Percentiles rank a stretch among this genome's conserved stretches.
These are phyloP conservation scores for Sylvilagus floridanus DNA, from an alignment of 2,797 vertebrate species.

Conservation along the genomic window DNA sequence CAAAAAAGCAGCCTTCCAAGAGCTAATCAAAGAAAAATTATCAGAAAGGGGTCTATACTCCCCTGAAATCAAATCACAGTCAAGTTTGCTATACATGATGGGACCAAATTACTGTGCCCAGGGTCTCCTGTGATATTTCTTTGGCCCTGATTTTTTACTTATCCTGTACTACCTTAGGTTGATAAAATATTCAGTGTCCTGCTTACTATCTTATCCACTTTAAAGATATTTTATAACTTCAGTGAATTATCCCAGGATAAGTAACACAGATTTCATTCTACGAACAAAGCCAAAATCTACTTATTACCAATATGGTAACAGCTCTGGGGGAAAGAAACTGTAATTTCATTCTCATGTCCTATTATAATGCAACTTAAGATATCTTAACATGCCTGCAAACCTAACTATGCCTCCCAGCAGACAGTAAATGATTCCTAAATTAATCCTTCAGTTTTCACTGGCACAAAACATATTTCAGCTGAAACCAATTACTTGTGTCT, in stretches of 20 bases:
- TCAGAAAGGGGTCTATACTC: neutral
- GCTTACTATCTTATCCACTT: constrained; percentile 9
- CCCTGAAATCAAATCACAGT: neutral
- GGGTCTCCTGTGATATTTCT: neutral
- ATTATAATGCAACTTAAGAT: constrained; percentile 36
- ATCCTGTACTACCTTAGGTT: neutral
- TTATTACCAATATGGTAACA: constrained; percentile 15
- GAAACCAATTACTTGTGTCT: neutral
- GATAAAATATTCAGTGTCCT: constrained; percentile 4
- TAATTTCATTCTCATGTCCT: constrained; percentile 31
- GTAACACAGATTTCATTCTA: constrained; percentile 10
- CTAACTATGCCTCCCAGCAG: neutral
- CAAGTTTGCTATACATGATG: neutral
- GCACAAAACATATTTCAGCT: constrained; percentile 33
- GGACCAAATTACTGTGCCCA: neutral
- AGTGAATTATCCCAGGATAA: constrained; percentile 40
- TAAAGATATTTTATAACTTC: constrained; percentile 26
- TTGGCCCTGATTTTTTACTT: constrained; percentile 53
- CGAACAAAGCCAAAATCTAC: constrained; percentile 34
- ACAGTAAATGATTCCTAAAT: constrained; percentile 27
- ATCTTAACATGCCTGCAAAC: neutral
- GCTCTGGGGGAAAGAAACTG: constrained; percentile 32
- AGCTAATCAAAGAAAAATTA: neutral
- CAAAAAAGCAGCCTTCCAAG: constrained; percentile 11
- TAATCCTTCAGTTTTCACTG: constrained; percentile 52